These are phyloP conservation scores for Temnothorax longispinosus DNA, from an alignment of 1,140 invertebrate genomes.

Conservation along the genomic window DNA sequence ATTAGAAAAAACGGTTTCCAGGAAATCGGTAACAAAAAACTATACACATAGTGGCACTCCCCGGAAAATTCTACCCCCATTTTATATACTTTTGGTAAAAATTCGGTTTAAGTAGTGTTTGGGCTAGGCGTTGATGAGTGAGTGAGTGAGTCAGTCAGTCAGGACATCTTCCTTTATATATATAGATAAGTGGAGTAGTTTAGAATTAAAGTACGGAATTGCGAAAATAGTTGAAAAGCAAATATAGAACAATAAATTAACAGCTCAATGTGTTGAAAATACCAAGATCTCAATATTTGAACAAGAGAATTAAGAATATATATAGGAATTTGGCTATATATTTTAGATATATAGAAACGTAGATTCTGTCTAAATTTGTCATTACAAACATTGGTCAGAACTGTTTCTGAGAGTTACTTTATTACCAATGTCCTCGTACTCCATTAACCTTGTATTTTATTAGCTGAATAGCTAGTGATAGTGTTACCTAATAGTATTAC, in stretches of 20 bases:
- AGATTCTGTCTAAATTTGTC: not conserved
- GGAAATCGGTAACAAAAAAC: no score
- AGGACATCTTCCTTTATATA: no score
- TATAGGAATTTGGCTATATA: not conserved
- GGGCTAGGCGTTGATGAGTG: no score
- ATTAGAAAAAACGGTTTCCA: no score
- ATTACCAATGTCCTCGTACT: conserved; percentile 52
- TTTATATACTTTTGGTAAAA: no score
- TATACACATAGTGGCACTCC: no score
- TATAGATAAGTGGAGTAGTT: not conserved
- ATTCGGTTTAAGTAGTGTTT: no score
- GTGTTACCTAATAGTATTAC: conserved; percentile 13
- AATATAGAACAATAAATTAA: not conserved
- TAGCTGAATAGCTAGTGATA: not conserved
- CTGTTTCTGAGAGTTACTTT: conserved; percentile 37
- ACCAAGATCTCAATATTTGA: not conserved
- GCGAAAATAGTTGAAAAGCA: not conserved
- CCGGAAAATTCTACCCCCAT: no score
- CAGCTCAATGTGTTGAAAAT: not conserved
- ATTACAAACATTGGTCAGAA: not conserved
- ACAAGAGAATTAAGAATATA: not conserved
- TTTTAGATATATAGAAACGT: not conserved
- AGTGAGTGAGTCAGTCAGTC: no score
- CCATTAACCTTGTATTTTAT: conserved; percentile 65
- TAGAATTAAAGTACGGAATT: not conserved